phyloP scores from a whole-genome alignment of 2,797 vertebrate species.

The Hippopotamyrus pictus region DNA sequence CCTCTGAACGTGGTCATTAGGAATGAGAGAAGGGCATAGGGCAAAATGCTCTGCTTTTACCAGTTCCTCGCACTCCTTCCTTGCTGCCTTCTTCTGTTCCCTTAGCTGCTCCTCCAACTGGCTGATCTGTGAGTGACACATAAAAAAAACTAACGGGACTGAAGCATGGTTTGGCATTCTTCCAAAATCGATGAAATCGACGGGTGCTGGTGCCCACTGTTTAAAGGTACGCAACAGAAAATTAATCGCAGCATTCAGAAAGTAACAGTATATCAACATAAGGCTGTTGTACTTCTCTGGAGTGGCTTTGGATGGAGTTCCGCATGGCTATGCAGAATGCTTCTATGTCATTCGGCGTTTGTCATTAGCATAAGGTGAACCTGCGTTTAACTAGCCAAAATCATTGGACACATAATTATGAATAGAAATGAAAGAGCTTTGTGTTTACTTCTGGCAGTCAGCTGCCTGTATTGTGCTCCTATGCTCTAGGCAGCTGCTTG shows the following conservation, averaged over 20 bases:
- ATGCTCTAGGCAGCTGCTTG: background rate
- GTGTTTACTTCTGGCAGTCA: background rate
- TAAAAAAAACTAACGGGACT: background rate
- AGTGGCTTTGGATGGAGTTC: background rate
- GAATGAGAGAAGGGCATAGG: background rate
- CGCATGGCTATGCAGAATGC: background rate
- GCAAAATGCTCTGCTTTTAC: constrained; percentile 49
- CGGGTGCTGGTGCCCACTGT: background rate
- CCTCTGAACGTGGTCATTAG: constrained; percentile 18
- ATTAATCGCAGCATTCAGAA: background rate
- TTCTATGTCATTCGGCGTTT: background rate
- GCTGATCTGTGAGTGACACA: constrained; percentile 57
- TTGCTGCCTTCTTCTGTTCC: constrained; percentile 51
- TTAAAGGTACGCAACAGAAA: background rate
- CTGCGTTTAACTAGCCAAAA: background rate
- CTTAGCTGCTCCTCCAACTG: constrained; percentile 59
- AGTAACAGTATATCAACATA: background rate
- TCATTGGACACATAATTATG: background rate
- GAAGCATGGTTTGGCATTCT: background rate
- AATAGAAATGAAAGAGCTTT: constrained; percentile 35
- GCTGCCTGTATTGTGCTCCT: background rate
- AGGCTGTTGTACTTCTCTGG: background rate
- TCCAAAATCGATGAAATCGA: background rate
- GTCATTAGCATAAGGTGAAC: background rate
- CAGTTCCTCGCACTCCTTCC: constrained; percentile 63